A percentile compares a stretch with the other conserved stretches of the same genome.
These are phyloP conservation scores for Lepidocyrtinus sp. DNA, from an alignment of 2,888 invertebrate genomes.

Conservation along the genomic window DNA sequence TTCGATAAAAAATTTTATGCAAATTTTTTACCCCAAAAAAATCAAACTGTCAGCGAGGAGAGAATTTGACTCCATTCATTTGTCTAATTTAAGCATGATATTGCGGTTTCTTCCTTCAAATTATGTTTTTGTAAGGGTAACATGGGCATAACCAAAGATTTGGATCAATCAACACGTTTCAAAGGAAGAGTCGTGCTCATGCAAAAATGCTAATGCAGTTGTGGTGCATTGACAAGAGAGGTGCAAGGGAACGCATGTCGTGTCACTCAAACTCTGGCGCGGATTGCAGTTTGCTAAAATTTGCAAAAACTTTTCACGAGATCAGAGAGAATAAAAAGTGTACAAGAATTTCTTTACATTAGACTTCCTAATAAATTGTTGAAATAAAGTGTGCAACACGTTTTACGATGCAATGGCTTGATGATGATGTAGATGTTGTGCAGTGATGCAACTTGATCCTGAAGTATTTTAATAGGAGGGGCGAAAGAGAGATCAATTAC, in stretches of 20 bases:
- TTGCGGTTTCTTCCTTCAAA: slow-evolving; percentile 11
- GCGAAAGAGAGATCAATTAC: slow-evolving; percentile 4
- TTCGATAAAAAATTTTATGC: slow-evolving; percentile 1
- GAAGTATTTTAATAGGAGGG: neutral
- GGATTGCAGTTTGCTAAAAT: neutral
- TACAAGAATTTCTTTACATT: neutral
- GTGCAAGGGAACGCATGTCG: neutral
- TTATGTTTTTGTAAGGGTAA: neutral
- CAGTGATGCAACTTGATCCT: slow-evolving; percentile 6
- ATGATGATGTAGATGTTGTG: slow-evolving; percentile 12
- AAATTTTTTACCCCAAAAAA: neutral
- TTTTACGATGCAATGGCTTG: neutral
- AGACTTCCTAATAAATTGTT: slow-evolving; percentile 3
- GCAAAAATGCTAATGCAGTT: neutral
- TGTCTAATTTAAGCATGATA: slow-evolving; percentile 1
- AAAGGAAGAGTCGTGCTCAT: slow-evolving; percentile 6
- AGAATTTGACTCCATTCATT: slow-evolving; percentile 12
- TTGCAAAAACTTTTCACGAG: neutral
- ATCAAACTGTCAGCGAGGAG: neutral
- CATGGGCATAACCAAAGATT: slow-evolving; percentile 26
- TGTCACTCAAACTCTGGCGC: slow-evolving; percentile 2
- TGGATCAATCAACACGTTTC: slow-evolving; percentile 20
- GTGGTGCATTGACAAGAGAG: slow-evolving; percentile 10
- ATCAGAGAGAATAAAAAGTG: slow-evolving; percentile 6
- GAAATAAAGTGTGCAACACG: neutral